Conservation (phyloP, 2,113 vertebrate species). For the Corythaixoides concolor region DNA sequence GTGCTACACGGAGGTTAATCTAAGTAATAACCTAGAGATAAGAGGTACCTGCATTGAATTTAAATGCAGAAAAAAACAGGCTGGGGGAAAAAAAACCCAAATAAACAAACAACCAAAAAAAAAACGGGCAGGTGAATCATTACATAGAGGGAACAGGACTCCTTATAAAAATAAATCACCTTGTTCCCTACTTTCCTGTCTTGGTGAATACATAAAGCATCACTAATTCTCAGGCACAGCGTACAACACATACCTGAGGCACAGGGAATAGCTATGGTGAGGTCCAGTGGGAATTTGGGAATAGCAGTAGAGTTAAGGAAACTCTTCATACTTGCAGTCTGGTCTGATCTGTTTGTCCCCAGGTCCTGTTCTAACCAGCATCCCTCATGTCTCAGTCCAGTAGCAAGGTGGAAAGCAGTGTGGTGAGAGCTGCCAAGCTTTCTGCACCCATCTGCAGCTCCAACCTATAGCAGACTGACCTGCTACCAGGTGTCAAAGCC, state of each 20-base stretch:
- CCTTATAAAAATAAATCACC: neutral
- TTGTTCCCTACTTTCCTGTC: neutral
- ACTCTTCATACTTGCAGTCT: fast-evolving
- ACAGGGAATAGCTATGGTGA: fast-evolving
- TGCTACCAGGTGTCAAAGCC: neutral
- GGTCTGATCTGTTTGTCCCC: neutral
- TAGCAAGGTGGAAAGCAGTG: neutral
- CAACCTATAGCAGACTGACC: neutral
- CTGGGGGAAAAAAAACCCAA: neutral
- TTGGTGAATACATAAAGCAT: neutral
- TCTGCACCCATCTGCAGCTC: neutral
- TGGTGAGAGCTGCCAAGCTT: neutral
- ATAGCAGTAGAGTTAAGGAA: neutral
- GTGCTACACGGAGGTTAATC: neutral
- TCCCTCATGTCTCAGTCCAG: neutral
- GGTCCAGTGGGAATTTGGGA: neutral
- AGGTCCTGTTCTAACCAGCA: neutral
- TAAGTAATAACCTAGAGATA: neutral
- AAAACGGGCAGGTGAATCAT: neutral
- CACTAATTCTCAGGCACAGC: neutral
- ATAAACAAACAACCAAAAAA: too few species aligned
- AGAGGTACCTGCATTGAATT: neutral
- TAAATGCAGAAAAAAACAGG: neutral
- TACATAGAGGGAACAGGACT: neutral
- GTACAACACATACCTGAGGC: neutral